Evolutionary conservation across 2,113 vertebrate genomes (phyloP).

Genomic region (Myrmecobius fasciatus): DNA sequence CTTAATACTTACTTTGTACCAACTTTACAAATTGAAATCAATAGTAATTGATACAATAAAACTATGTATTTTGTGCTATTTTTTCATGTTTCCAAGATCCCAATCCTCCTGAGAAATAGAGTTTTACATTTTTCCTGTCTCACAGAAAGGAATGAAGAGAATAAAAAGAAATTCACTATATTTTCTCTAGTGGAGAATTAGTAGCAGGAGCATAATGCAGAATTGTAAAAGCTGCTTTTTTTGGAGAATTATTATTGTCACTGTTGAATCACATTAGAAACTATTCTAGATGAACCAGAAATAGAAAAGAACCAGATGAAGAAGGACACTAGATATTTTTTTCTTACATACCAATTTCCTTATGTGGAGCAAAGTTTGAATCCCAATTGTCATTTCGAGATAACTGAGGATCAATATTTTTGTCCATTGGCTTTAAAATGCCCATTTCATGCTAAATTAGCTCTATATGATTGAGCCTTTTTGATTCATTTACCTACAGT

Average conservation of each 20-base stretch:
- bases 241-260: not conserved
- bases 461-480: not conserved
- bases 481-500: not conserved
- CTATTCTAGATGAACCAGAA: not conserved
- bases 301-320: not conserved
- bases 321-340: not conserved
- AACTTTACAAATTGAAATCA: not conserved
- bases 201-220: not conserved
- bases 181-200: not conserved
- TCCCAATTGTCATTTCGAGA: not conserved
- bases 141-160: not conserved
- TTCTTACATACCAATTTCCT: not conserved
- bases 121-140: not conserved
- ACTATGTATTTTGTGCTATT: not conserved
- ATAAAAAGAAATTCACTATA: not conserved
- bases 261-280: not conserved
- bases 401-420: not conserved
- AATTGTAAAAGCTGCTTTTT: not conserved
- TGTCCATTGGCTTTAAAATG: not conserved
- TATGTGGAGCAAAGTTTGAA: not conserved
- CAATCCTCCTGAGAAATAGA: not conserved
- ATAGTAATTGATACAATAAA: not conserved
- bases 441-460: not conserved
- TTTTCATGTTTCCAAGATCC: not conserved
- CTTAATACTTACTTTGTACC: not conserved